Conservation (phyloP, 2,797 vertebrate species). For the Adrianichthys oophorus region DNA sequence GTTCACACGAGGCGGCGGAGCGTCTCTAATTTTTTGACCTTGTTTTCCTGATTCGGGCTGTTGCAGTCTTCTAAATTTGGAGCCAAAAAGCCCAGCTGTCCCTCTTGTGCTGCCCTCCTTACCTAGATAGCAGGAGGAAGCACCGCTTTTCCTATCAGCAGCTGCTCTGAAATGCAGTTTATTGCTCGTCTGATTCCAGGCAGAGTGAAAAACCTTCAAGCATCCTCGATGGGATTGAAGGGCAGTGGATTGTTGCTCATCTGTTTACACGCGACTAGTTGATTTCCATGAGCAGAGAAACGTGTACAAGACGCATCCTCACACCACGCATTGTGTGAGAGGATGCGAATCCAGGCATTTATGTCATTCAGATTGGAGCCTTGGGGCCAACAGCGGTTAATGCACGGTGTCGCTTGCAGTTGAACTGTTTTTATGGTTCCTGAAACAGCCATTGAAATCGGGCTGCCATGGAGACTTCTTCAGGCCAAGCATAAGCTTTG, state of each 20-base stretch:
- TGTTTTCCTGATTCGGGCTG: slow-evolving; percentile 4
- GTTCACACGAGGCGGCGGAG: too few species aligned
- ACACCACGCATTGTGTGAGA: slow-evolving; percentile 5
- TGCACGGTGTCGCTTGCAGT: background rate
- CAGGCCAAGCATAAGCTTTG: background rate
- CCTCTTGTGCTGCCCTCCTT: slow-evolving; percentile 45
- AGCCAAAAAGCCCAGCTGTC: slow-evolving; percentile 25
- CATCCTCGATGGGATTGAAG: too few species aligned
- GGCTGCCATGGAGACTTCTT: slow-evolving; percentile 16
- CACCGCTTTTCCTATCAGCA: background rate
- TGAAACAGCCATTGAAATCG: slow-evolving; percentile 38
- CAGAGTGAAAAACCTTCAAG: too few species aligned
- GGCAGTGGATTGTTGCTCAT: too few species aligned
- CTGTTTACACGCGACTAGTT: background rate
- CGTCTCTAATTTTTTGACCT: slow-evolving; percentile 1
- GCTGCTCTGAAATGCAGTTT: background rate
- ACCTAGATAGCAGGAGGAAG: slow-evolving; percentile 24
- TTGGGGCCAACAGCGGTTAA: slow-evolving; percentile 3
- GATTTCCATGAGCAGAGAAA: background rate
- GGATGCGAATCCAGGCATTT: slow-evolving; percentile 19
- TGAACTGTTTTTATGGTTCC: slow-evolving; percentile 14
- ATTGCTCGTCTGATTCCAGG: background rate
- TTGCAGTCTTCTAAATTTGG: slow-evolving; percentile 17
- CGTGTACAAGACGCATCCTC: background rate
- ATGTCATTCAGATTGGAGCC: slow-evolving; percentile 5